A percentile compares a stretch with the other conserved stretches of the same genome.
Conservation (phyloP, 2,113 vertebrate species). For the Dicentrarchus labrax region DNA sequence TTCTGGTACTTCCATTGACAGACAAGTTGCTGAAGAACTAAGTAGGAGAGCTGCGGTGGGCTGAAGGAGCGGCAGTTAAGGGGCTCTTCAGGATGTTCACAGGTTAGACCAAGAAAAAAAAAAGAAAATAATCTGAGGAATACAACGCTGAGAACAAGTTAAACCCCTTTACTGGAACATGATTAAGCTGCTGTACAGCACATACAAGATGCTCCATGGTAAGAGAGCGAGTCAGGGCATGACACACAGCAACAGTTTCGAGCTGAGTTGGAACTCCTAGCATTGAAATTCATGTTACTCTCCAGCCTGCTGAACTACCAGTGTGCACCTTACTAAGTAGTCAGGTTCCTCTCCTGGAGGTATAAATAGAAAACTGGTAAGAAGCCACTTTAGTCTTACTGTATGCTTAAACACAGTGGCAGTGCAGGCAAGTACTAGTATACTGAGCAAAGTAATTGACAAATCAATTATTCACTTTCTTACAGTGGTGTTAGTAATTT, state of each 20-base stretch:
- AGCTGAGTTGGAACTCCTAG: background rate
- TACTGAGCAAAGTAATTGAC: background rate
- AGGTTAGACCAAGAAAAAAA: slow-evolving; percentile 19
- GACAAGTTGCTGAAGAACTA: slow-evolving; percentile 27
- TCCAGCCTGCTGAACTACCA: slow-evolving; percentile 17
- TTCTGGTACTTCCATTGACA: slow-evolving; percentile 38
- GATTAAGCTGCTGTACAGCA: slow-evolving; percentile 7
- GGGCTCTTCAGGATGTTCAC: slow-evolving; percentile 21
- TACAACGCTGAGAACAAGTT: slow-evolving; percentile 12
- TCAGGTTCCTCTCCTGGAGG: slow-evolving; percentile 21
- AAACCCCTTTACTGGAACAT: slow-evolving; percentile 10
- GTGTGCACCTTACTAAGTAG: background rate
- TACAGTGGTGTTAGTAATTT: background rate
- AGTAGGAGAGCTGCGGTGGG: slow-evolving; percentile 10
- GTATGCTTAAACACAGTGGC: slow-evolving; percentile 3
- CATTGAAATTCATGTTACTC: background rate
- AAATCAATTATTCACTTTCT: slow-evolving; percentile 17
- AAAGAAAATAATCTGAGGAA: background rate
- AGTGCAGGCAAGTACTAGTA: background rate
- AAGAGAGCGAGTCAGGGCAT: slow-evolving; percentile 17
- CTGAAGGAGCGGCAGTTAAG: slow-evolving; percentile 3
- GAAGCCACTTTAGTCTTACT: slow-evolving; percentile 3
- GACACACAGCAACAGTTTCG: background rate
- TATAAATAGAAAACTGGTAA: slow-evolving; percentile 38
- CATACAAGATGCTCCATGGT: background rate